Evolutionary conservation across 2,888 invertebrate genomes (phyloP).

Genomic region (Cephus spinipes): DNA sequence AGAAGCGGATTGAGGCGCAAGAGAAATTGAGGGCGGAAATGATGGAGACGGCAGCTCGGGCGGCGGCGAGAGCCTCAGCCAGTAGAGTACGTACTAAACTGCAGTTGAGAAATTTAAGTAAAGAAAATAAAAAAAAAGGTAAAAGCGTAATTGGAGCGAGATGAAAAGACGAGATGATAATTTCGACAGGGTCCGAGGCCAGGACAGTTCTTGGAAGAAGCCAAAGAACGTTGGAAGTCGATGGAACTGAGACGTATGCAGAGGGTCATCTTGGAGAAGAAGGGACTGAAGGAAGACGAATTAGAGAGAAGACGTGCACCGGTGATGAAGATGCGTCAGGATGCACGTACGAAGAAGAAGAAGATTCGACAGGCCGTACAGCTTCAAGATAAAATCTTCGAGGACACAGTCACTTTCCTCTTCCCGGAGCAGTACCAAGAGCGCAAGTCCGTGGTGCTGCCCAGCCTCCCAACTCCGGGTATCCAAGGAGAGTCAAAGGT

Average conservation of each 20-base stretch:
- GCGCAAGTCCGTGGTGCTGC: conserved; percentile 11
- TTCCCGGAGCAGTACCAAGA: conserved; percentile 70
- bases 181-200: conserved; percentile 37
- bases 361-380: conserved; percentile 72
- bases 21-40: conserved; percentile 61
- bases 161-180: conserved; percentile 35
- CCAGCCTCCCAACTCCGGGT: conserved; percentile 33
- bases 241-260: conserved; percentile 76
- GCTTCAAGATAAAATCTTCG: conserved; percentile 74
- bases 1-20: conserved; percentile 65
- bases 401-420: conserved; percentile 73
- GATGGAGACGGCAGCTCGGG: conserved; percentile 58
- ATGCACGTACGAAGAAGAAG: conserved; percentile 71
- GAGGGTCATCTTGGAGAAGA: conserved; percentile 73
- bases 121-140: conserved; percentile 12
- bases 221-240: conserved; percentile 72
- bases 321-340: conserved; percentile 71
- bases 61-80: conserved; percentile 10
- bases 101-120: conserved; percentile 4
- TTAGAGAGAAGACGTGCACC: conserved; percentile 74
- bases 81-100: neutral
- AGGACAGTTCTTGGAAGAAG: conserved; percentile 60
- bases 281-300: conserved; percentile 73
- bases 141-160: conserved; percentile 23
- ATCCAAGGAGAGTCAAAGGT: conserved; percentile 67